Percentiles rank a stretch among this genome's conserved stretches.
Evolutionary conservation across 92 coral and sea anemone species (phyloP).

Genomic region (Parazoanthus darwini): DNA sequence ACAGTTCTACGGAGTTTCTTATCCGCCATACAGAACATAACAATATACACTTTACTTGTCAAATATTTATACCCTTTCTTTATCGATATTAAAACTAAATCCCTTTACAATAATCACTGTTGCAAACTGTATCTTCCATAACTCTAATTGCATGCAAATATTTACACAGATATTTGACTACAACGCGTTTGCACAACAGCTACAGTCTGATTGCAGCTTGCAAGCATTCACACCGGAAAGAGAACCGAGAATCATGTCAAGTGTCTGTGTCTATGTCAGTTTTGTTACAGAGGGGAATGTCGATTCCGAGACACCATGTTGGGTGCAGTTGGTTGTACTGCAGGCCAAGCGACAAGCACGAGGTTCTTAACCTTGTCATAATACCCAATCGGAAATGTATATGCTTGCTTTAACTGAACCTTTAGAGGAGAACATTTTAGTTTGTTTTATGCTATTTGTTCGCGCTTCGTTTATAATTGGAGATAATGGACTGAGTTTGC

Average conservation of each 20-base stretch:
- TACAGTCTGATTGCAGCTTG: constrained; percentile 5
- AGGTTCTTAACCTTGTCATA: not conserved
- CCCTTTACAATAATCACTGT: not conserved
- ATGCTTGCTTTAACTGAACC: too few relatives aligned
- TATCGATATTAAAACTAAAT: too few relatives aligned
- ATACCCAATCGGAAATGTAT: too few relatives aligned
- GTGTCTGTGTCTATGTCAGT: constrained; percentile 17
- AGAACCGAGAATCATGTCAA: not conserved
- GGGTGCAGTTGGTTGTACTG: constrained; percentile 11
- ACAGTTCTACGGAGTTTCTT: not conserved
- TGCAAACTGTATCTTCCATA: not conserved
- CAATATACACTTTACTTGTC: not conserved
- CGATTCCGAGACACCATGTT: constrained; percentile 16
- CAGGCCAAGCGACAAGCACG: constrained; percentile 26
- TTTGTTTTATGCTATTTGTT: too few relatives aligned
- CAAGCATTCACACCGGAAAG: not conserved
- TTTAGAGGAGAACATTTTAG: too few relatives aligned
- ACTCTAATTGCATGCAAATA: not conserved
- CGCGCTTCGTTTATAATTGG: too few relatives aligned
- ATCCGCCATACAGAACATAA: not conserved
- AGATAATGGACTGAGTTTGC: too few relatives aligned
- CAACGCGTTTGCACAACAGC: not conserved
- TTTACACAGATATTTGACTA: constrained; percentile 29
- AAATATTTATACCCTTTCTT: not conserved
- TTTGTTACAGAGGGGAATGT: not conserved